Conservation (phyloP, 2,888 invertebrate species). For the Asteroscopus sphinx region DNA sequence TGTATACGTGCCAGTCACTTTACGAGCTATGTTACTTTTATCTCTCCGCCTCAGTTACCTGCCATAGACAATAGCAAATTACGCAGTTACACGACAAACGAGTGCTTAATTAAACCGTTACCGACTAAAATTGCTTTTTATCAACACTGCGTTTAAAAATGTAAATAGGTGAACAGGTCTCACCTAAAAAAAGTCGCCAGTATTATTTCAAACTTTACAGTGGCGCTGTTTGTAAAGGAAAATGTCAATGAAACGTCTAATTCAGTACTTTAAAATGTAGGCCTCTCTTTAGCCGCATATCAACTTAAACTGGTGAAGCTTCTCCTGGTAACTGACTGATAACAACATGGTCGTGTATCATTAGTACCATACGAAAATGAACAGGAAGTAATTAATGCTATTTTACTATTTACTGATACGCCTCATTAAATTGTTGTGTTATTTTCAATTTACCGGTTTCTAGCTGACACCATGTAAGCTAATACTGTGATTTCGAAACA, state of each 20-base stretch:
- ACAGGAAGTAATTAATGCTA: background rate
- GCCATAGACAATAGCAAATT: slow-evolving; percentile 62
- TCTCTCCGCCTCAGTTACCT: slow-evolving; percentile 59
- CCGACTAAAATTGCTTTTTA: slow-evolving; percentile 65
- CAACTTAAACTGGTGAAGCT: background rate
- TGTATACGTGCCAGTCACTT: slow-evolving; percentile 58
- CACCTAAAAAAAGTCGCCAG: too few relatives aligned
- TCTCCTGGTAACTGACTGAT: slow-evolving; percentile 12
- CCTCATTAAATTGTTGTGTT: background rate
- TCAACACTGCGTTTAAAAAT: slow-evolving; percentile 52
- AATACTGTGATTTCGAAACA: too few relatives aligned
- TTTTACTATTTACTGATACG: background rate
- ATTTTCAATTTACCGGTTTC: slow-evolving; percentile 1
- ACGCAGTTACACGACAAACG: slow-evolving; percentile 61
- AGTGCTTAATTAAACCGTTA: slow-evolving; percentile 69
- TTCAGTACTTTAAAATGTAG: too few relatives aligned
- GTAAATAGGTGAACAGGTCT: slow-evolving; percentile 49
- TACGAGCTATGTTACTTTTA: slow-evolving; percentile 69
- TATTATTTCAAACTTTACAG: too few relatives aligned
- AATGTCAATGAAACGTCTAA: too few relatives aligned
- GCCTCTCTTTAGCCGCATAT: too few relatives aligned
- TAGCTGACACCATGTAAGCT: background rate
- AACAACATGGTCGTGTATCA: slow-evolving; percentile 2
- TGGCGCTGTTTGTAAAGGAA: too few relatives aligned
- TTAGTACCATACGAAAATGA: slow-evolving; percentile 1